Evolutionary conservation across 92 coral and sea anemone species (phyloP), one percentile per base, ranked within the genome.

Genomic region (Epizoanthus scotinus): DNA sequence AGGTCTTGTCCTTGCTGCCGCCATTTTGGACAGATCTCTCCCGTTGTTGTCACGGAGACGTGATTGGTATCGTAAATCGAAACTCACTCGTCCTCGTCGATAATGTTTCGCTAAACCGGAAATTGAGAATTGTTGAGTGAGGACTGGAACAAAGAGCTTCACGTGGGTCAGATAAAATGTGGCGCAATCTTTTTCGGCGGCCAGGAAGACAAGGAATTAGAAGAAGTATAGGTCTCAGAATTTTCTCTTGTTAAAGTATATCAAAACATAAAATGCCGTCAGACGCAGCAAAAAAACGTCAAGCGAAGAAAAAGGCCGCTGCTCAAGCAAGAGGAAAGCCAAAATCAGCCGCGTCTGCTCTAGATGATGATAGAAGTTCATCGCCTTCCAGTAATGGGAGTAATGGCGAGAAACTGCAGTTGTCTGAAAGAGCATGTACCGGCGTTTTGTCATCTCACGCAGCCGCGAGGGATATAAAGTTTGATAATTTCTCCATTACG

Each of bases 401-500:
- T n/a, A n/a, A n/a, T 24, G 55, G 77, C 26, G 89, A 71, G 55
- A 84, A 67, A 17, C 67, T 87, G 55, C 90, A 90, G 71, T 53
- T 92, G 78, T 90, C 97, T 54, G 88, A 87, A 19, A 90, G 97
- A 13, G 85, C 99, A 9, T 96, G 99, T 91, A 96, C 99, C 99
- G 99, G 99, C 95, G 97, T 96, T 96, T 96, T 96, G 89, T 98
- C 94, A 49, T 96, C 99, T 61, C 99, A 96, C 77, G 92, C 93
- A 40, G 91, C 90, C 68, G 88, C 99, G 15, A 92, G 92, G 12
- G 99, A 96, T 84, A 42, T 96, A 53, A 94, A 96, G 88, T 84
- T 96, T 49, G 94, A 93, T 68, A 96, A 93, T 87, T 96, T 93
- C 70, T 93, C 99, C 22, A 93, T 96, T 49, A 96, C 99, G 26